Conservation (phyloP, 2,888 invertebrate genomes). For the Platynereis dumerilii region DNA sequence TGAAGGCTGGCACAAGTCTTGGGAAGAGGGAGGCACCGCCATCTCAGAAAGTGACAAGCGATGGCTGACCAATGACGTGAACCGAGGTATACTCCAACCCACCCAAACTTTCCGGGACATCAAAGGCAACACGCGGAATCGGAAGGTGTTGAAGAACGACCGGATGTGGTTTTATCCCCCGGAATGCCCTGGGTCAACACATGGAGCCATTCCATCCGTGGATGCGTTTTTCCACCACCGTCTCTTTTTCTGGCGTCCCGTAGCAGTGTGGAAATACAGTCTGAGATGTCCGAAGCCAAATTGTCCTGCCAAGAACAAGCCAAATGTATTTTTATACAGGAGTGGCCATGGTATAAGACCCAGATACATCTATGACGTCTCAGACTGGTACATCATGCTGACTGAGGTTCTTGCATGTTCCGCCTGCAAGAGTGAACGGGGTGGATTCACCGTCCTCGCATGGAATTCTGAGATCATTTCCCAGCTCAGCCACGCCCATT, state of each 20-base stretch:
- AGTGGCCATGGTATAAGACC: conserved; percentile 2
- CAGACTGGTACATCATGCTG: conserved; percentile 12
- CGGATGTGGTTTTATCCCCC: conserved; percentile 21
- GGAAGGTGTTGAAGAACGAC: conserved; percentile 14
- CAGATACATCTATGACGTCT: conserved; percentile 15
- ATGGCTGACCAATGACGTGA: conserved; percentile 12
- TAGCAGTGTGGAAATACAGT: conserved; percentile 10
- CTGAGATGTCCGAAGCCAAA: conserved; percentile 6
- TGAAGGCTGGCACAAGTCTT: conserved; percentile 14
- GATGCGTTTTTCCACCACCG: conserved; percentile 4
- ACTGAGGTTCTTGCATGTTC: conserved; percentile 11
- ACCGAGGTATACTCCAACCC: neutral
- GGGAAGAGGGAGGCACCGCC: conserved; percentile 2
- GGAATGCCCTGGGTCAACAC: conserved; percentile 5
- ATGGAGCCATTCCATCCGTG: neutral
- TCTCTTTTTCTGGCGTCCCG: conserved; percentile 9
- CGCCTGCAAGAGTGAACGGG: neutral
- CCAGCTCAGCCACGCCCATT: conserved; percentile 13
- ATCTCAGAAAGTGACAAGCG: neutral
- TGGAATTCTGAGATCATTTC: conserved; percentile 10
- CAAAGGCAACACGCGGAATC: neutral
- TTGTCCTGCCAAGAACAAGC: conserved; percentile 5
- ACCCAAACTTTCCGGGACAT: neutral
- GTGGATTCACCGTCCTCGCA: neutral
- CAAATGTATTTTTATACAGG: conserved; percentile 3